Evolutionary conservation across 2,113 vertebrate genomes (phyloP), one percentile per base, ranked within the genome.

Genomic region (Halcyon malimbica): DNA sequence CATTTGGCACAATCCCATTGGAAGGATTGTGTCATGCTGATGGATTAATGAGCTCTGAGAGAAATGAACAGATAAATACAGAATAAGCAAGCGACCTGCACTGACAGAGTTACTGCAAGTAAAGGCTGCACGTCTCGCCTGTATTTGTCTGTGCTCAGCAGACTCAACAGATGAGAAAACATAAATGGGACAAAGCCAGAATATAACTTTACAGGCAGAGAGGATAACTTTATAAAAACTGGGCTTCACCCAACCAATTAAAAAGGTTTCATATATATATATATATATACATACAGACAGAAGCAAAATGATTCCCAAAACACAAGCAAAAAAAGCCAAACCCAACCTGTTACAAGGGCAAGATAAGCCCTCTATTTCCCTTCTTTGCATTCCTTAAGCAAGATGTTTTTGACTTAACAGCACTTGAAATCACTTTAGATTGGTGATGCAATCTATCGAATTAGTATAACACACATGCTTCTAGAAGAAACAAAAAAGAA

Each of bases 161-260:
- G 95, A 94, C 91, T 71, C 76, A 92, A 96, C 70, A 77, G 54
- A 95, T 70, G 53, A 86, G 81, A 93, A 97, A 95, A 93, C 39
- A 12, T 18, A 82, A 75, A 57, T 71, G 64, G 63, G 90, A 89
- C 56, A 57, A 60, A 91, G 90, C 90, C 85, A 95, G 53, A 85
- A 74, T 37, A 54, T 14, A 77, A 65, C 81, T 91, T 94, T 59
- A 69, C 33, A 93, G 76, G 57, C 50, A 62, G 51, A 71, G 10
- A 77, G 14, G 16, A 73, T 33, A 5, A 51, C 73, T 76, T 79
- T 42, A 64, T 56, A 39, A 84, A 75, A 85, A 82, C 29, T 33
- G 68, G 20, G 31, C 50, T 76, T 90, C 82, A 73, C 46, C n/a
- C 42, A 37, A 42, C 33, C 51, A 91, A 76, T 48, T 76, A 70